phyloP scores from a whole-genome alignment of 2,888 invertebrate genomes.

The Chrysopilus asiliformis region DNA sequence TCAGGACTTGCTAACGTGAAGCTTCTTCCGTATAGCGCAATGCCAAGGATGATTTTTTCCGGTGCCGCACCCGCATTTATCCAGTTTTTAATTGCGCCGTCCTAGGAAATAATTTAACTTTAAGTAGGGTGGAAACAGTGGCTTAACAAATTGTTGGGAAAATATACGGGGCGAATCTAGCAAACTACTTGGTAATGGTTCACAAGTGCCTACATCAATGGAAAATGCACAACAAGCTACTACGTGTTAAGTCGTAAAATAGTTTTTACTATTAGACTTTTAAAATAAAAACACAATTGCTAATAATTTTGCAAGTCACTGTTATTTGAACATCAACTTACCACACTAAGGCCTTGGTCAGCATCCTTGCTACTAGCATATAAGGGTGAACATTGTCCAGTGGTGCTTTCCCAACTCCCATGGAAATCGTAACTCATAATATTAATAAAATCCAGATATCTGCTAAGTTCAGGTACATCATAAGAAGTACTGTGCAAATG shows the following conservation, averaged over 20 bases:
- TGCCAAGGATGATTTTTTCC: slow-evolving; percentile 31
- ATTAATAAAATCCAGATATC: slow-evolving; percentile 40
- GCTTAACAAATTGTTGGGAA: too few relatives aligned
- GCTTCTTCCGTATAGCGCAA: slow-evolving; percentile 33
- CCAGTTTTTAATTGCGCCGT: slow-evolving; percentile 30
- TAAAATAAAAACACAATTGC: too few relatives aligned
- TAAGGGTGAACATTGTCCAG: slow-evolving; percentile 41
- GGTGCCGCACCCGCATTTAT: slow-evolving; percentile 26
- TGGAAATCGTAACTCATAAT: slow-evolving; percentile 46
- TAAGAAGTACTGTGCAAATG: slow-evolving; percentile 37
- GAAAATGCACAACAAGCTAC: not conserved
- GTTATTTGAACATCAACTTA: slow-evolving; percentile 21
- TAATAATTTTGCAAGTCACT: too few relatives aligned
- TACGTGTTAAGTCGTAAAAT: too few relatives aligned
- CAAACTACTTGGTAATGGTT: not conserved
- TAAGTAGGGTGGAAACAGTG: not conserved
- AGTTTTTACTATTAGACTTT: too few relatives aligned
- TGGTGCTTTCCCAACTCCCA: slow-evolving; percentile 38
- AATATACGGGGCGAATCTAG: not conserved
- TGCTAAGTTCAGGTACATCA: slow-evolving; percentile 36
- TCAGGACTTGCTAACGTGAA: slow-evolving; percentile 30
- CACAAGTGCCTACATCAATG: not conserved
- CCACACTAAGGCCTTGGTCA: slow-evolving; percentile 29
- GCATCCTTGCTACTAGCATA: slow-evolving; percentile 22
- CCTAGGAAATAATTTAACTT: slow-evolving; percentile 20